Base-by-base conservation (phyloP, 2,888 invertebrate genomes). In the Hymenopus coronatus region DNA sequence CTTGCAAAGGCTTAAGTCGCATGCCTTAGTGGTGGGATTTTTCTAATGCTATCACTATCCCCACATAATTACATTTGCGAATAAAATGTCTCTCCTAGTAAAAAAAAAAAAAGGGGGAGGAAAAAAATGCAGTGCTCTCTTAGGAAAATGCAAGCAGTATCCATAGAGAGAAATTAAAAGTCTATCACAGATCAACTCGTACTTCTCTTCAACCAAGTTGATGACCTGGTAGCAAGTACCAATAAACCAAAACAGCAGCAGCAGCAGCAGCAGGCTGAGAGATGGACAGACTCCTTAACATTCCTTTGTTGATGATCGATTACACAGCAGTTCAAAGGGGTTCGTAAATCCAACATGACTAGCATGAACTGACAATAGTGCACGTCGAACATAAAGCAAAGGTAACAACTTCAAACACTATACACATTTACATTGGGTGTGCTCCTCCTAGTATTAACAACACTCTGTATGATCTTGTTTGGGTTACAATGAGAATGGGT, bases 101-200 rank as follows among this genome's bases (percentile, higher is more conserved):
- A 70, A 70, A 33, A 40, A 9, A 40, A 12, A 40, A 40, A 40
- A 33, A n/a, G n/a, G n/a, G n/a, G n/a, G n/a, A n/a, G n/a, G 33
- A 33, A 33, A 40, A 70, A 70, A 70, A 70, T 20, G 54, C 54
- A 70, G 54, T 70, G 20, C 54, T 70, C 54, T 70, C 54, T 70
- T 70, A 20, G 54, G 54, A 20, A 70, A 70, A 70, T 8, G 54
- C 54, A 70, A 70, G 54, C 54, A 70, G 54, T 70, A 70, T 70
- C 54, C 54, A 70, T 6, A 70, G 54, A 70, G 54, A 70, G 54
- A 70, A 70, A 70, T 70, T 70, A 70, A 70, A 82, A 87, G 87
- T 70, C 82, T 87, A 87, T 87, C 87, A 87, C 87, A 87, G 87
- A 87, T 82, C 20, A 86, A 70, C 28, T 87, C 54, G 54, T 70